Evolutionary conservation across 2,797 vertebrate species (phyloP).

Genomic region (Pangasius krempfi): DNA sequence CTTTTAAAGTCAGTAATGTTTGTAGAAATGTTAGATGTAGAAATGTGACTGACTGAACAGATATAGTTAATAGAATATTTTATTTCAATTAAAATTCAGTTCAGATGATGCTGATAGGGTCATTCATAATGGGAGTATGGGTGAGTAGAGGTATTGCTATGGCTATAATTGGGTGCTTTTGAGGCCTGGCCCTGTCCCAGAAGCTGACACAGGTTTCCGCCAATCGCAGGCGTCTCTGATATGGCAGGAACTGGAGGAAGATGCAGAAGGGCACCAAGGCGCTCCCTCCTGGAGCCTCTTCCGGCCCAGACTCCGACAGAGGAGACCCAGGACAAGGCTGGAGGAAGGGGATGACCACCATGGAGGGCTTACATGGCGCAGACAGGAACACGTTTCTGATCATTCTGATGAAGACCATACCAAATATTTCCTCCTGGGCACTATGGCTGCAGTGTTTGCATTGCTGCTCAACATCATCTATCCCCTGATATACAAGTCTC

Average conservation of each 20-base stretch:
- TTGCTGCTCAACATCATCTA: conserved; percentile 90
- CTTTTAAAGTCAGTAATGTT: background rate
- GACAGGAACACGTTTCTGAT: conserved; percentile 71
- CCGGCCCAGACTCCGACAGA: conserved; percentile 64
- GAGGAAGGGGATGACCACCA: conserved; percentile 73
- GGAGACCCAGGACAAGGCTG: conserved; percentile 54
- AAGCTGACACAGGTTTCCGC: conserved; percentile 96
- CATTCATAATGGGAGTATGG: conserved; percentile 11
- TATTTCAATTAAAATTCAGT: too few species aligned
- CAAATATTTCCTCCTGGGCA: conserved; percentile 90
- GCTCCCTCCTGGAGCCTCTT: conserved; percentile 67
- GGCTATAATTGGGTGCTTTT: conserved; percentile 62
- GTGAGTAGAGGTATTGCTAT: conserved; percentile 33
- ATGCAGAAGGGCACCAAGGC: conserved; percentile 79
- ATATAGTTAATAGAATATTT: background rate
- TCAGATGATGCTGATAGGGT: background rate
- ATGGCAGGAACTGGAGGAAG: conserved; percentile 99
- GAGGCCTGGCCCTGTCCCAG: conserved; percentile 69
- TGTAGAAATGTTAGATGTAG: background rate
- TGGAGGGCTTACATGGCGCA: conserved; percentile 65
- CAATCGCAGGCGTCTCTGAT: conserved; percentile 99
- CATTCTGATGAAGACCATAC: conserved; percentile 85
- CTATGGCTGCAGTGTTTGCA: conserved; percentile 85
- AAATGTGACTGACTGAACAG: background rate
- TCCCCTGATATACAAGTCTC: conserved; percentile 83